phyloP scores from a whole-genome alignment of 92 coral and sea anemone genomes.

The Heliopora coerulea region DNA sequence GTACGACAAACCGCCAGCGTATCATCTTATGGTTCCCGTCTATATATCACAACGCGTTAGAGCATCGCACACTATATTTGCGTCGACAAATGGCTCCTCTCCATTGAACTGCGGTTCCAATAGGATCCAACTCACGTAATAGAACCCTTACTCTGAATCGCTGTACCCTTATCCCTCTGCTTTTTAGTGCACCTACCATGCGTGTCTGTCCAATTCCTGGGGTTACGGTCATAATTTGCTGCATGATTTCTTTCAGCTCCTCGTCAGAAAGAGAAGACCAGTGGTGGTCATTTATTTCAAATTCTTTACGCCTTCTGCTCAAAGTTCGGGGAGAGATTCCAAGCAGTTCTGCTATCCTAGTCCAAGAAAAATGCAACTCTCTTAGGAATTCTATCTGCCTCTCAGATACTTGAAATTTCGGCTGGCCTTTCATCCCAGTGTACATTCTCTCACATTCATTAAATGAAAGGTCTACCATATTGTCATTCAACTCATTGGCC shows the following conservation, averaged over 20 bases:
- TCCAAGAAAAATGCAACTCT: slow-evolving; percentile 47
- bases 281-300: slow-evolving; percentile 32
- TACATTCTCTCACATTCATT: no score
- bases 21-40: slow-evolving; percentile 61
- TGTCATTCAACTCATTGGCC: no score
- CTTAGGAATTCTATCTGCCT: slow-evolving; percentile 48
- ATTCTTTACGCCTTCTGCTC: slow-evolving; percentile 39
- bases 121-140: slow-evolving; percentile 30
- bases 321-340: slow-evolving; percentile 48
- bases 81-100: slow-evolving; percentile 55
- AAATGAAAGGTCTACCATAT: no score
- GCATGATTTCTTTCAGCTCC: slow-evolving; percentile 35
- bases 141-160: not conserved
- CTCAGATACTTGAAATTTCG: not conserved
- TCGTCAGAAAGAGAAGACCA: slow-evolving; percentile 35
- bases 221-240: slow-evolving; percentile 37
- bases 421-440: no score
- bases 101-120: slow-evolving; percentile 63
- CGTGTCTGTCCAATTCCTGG: slow-evolving; percentile 49
- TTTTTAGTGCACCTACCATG: slow-evolving; percentile 46
- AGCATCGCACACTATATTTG: slow-evolving; percentile 50
- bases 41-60: slow-evolving; percentile 55
- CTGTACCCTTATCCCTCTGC: slow-evolving; percentile 21
- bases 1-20: slow-evolving; percentile 56
- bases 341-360: slow-evolving; percentile 37